Percentiles rank a stretch among this genome's conserved stretches.
These are phyloP conservation scores for Melipona beecheii DNA, from an alignment of 2,888 invertebrate genomes.

Conservation along the genomic window DNA sequence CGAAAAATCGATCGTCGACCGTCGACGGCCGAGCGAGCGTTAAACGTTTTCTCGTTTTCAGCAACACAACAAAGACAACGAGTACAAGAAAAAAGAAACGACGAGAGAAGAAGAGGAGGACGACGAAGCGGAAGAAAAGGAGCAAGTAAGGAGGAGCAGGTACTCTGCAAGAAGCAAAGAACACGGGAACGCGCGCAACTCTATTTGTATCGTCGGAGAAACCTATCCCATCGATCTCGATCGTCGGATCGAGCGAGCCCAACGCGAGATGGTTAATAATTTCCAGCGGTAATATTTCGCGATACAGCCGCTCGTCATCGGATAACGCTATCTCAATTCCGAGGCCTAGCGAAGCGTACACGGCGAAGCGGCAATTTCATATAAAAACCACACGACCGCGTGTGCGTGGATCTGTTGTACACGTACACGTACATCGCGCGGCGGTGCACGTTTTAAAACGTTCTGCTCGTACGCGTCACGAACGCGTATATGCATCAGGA, in stretches of 20 bases:
- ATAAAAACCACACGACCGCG: constrained; percentile 52
- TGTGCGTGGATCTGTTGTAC: constrained; percentile 37
- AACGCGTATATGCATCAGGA: constrained; percentile 69
- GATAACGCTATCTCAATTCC: constrained; percentile 72
- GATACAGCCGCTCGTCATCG: constrained; percentile 60
- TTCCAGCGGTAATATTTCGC: constrained; percentile 66
- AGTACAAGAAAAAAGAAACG: background rate
- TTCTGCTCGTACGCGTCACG: constrained; percentile 37
- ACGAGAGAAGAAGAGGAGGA: constrained; percentile 1
- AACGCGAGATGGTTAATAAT: constrained; percentile 65
- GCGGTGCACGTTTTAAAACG: background rate
- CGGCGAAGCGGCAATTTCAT: constrained; percentile 60
- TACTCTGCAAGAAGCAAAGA: background rate
- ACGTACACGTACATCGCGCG: background rate
- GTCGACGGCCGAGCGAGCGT: background rate
- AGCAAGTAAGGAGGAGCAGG: background rate
- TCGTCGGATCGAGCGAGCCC: constrained; percentile 23
- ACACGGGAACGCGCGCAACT: constrained; percentile 23
- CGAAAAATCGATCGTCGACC: background rate
- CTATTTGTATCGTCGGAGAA: constrained; percentile 46
- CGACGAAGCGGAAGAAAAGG: background rate
- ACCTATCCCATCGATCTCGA: constrained; percentile 50
- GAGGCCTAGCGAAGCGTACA: constrained; percentile 61
- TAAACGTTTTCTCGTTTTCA: background rate
- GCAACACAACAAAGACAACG: background rate